Conservation (phyloP, 1,140 invertebrate genomes). For the Zophobas morio region DNA sequence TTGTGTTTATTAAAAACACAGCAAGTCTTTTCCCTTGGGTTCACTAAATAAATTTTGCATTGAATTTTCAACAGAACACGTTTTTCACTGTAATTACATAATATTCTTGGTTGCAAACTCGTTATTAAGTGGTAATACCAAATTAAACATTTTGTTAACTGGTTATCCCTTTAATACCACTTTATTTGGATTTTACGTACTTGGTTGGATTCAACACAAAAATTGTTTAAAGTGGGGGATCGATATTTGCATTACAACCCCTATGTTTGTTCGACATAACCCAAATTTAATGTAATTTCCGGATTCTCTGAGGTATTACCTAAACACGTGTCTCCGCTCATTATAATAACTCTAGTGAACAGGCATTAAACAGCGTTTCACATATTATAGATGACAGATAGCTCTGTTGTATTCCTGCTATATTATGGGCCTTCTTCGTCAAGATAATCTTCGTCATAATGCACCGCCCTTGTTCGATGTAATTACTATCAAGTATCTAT, state of each 20-base stretch:
- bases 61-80: constrained; percentile 11
- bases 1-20: constrained; percentile 29
- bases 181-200: no score
- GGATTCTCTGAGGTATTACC: constrained; percentile 45
- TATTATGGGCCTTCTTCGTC: constrained; percentile 40
- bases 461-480: constrained; percentile 37
- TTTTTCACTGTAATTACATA: constrained; percentile 15
- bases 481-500: constrained; percentile 42
- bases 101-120: neutral
- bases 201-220: no score
- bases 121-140: constrained; percentile 27
- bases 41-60: constrained; percentile 16
- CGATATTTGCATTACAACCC: neutral
- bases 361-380: constrained; percentile 44
- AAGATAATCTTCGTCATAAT: constrained; percentile 44
- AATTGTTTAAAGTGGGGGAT: neutral
- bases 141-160: constrained; percentile 27
- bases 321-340: constrained; percentile 44
- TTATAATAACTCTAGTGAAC: constrained; percentile 46
- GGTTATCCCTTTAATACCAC: neutral
- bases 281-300: constrained; percentile 42
- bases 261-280: constrained; percentile 18
- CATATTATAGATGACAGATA: constrained; percentile 47
- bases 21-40: neutral
- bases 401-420: constrained; percentile 34